These are phyloP conservation scores for Echiichthys vipera DNA, from an alignment of 2,797 vertebrate genomes.

Conservation along the genomic window DNA sequence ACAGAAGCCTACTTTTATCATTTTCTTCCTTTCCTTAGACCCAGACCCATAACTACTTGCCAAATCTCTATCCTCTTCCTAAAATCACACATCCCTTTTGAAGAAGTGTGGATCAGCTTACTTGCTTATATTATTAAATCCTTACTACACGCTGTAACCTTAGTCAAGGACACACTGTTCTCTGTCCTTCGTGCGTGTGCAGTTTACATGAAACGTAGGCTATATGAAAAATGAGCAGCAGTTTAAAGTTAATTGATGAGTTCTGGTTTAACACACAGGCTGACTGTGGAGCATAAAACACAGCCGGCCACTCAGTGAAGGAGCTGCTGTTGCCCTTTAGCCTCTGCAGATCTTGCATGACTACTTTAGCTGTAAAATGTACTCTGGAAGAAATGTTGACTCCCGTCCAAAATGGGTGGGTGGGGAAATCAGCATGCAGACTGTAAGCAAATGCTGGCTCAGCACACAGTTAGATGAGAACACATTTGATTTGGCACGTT, in stretches of 20 bases:
- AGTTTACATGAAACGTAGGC: conserved; percentile 22
- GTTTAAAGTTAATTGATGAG: conserved; percentile 52
- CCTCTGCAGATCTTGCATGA: conserved; percentile 18
- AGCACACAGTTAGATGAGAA: not conserved
- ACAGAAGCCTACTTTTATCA: too few species aligned
- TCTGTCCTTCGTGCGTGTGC: conserved; percentile 33
- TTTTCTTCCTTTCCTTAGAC: not conserved
- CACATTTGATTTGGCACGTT: conserved; percentile 9
- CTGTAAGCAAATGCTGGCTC: conserved; percentile 39
- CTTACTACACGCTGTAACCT: not conserved
- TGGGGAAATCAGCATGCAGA: conserved; percentile 16
- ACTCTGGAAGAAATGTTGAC: conserved; percentile 36
- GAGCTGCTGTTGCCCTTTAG: conserved; percentile 16
- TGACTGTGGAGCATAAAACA: conserved; percentile 20
- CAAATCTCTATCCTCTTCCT: not conserved
- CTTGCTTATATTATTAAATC: not conserved
- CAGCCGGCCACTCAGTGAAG: not conserved
- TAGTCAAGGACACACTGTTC: conserved; percentile 47
- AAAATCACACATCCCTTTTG: not conserved
- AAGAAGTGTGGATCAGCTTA: not conserved
- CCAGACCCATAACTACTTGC: not conserved
- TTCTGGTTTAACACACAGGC: conserved; percentile 29
- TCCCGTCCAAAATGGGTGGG: conserved; percentile 40
- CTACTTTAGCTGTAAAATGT: conserved; percentile 27
- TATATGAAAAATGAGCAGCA: conserved; percentile 45